These are phyloP conservation scores for Oenanthe melanoleuca DNA, from an alignment of 2,113 vertebrate genomes.

Conservation along the genomic window DNA sequence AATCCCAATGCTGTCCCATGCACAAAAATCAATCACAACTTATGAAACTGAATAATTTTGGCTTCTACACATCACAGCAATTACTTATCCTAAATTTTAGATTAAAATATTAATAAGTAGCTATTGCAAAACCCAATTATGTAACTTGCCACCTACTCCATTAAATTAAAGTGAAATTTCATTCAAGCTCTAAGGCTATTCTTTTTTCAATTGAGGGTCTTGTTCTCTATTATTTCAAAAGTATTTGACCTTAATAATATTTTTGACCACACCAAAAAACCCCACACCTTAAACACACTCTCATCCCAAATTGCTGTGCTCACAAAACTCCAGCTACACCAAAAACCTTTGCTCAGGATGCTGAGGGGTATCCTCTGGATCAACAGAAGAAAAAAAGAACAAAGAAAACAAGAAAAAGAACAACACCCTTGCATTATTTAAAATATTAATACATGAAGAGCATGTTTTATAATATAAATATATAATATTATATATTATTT, in stretches of 20 bases:
- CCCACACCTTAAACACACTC: neutral
- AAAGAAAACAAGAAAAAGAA: neutral
- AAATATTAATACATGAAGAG: neutral
- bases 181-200: neutral
- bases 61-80: neutral
- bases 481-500: too few species aligned
- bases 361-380: neutral
- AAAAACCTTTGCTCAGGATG: conserved; percentile 35
- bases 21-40: neutral
- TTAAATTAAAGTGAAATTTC: neutral
- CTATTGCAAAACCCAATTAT: neutral
- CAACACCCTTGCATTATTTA: neutral
- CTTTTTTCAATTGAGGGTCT: conserved; percentile 32
- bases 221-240: neutral
- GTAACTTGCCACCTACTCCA: neutral
- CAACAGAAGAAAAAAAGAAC: neutral
- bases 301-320: conserved; percentile 46
- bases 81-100: neutral
- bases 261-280: neutral
- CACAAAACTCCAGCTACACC: neutral
- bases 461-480: neutral
- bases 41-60: neutral
- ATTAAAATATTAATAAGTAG: neutral
- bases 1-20: neutral
- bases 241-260: neutral